A percentile compares a stretch with the other conserved stretches of the same genome.
Evolutionary conservation across 1,140 invertebrate species (phyloP).

Genomic region (Mizuhopecten yessoensis): DNA sequence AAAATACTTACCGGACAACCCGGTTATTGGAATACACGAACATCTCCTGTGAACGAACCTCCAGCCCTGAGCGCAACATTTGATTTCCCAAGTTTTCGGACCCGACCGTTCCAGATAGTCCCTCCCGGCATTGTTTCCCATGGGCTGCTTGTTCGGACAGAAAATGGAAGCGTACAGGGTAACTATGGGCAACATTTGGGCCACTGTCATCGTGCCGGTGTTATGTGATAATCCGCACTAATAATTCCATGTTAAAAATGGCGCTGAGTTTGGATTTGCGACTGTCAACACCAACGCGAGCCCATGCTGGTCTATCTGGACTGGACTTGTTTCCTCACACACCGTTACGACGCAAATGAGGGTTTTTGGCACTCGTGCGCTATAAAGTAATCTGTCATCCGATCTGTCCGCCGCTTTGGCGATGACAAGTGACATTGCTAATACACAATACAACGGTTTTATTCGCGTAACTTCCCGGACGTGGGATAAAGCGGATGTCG

Average conservation of each 20-base stretch:
- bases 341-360: neutral
- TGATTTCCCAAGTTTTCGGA: neutral
- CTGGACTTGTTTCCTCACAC: neutral
- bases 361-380: conserved; percentile 1
- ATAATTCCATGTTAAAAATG: neutral
- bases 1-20: neutral
- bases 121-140: neutral
- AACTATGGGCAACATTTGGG: conserved; percentile 15
- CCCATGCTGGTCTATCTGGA: neutral
- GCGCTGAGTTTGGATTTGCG: neutral
- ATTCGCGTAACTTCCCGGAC: neutral
- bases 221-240: conserved; percentile 3
- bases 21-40: neutral
- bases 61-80: neutral
- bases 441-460: neutral
- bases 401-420: neutral
- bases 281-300: neutral
- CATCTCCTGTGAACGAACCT: neutral
- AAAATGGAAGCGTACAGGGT: neutral
- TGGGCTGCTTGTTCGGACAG: neutral
- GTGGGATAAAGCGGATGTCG: neutral
- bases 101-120: neutral
- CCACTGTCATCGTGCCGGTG: neutral
- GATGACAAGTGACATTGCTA: neutral
- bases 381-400: conserved; percentile 11